These are phyloP conservation scores for Caretta caretta DNA, from an alignment of 2,113 vertebrate genomes.

Conservation along the genomic window DNA sequence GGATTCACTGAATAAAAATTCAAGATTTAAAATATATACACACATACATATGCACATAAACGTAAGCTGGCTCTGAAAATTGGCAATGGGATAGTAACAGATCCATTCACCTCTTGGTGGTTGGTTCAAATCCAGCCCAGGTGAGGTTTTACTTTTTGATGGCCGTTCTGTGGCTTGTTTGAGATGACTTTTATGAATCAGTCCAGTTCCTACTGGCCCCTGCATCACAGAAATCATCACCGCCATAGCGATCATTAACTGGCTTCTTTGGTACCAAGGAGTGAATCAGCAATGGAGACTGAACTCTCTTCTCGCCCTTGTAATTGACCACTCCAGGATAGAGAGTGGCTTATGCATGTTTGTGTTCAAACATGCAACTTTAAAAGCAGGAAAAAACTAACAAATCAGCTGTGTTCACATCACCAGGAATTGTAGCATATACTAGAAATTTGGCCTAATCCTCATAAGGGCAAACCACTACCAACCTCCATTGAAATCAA, in stretches of 20 bases:
- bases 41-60: not conserved
- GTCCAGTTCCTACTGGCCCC: constrained; percentile 31
- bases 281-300: not conserved
- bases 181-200: constrained; percentile 65
- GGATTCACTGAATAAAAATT: constrained; percentile 53
- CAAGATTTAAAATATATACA: constrained; percentile 50
- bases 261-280: constrained; percentile 24
- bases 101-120: constrained; percentile 63
- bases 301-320: not conserved
- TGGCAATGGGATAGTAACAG: constrained; percentile 65
- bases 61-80: constrained; percentile 40
- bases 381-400: not conserved
- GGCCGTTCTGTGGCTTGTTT: constrained; percentile 49
- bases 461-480: not conserved
- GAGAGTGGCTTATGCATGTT: rapidly evolving
- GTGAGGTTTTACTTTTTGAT: constrained; percentile 55
- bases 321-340: not conserved
- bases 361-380: not conserved
- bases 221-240: constrained; percentile 36
- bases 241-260: constrained; percentile 57
- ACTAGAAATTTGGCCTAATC: not conserved
- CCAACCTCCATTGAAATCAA: not conserved
- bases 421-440: not conserved
- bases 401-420: not conserved
- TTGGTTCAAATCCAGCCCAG: constrained; percentile 67